A percentile compares a stretch with the other conserved stretches of the same genome.
phyloP scores from a whole-genome alignment of 1,140 invertebrate species.

The Centruroides sculpturatus region DNA sequence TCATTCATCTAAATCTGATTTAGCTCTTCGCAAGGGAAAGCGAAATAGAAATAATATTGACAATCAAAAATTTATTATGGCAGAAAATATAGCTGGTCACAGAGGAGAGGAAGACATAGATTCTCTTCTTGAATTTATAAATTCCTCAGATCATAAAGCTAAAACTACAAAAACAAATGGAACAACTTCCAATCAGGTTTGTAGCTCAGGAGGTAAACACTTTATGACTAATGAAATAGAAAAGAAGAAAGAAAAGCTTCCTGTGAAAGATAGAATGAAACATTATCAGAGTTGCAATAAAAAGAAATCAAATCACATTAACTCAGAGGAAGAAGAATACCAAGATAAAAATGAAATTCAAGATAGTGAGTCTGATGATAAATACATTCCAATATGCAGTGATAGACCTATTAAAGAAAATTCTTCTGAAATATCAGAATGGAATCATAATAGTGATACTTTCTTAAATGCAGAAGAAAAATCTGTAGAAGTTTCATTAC shows the following conservation, averaged over 20 bases:
- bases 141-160: slow-evolving; percentile 25
- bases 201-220: neutral
- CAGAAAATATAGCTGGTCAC: slow-evolving; percentile 47
- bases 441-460: too few species aligned
- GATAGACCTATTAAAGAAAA: too few species aligned
- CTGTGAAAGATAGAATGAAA: slow-evolving; percentile 46
- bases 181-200: slow-evolving; percentile 17
- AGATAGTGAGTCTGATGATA: too few species aligned
- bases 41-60: slow-evolving; percentile 40
- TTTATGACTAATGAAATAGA: neutral
- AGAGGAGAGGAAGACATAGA: slow-evolving; percentile 43
- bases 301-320: too few species aligned
- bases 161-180: slow-evolving; percentile 13
- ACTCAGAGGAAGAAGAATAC: too few species aligned
- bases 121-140: slow-evolving; percentile 39
- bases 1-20: slow-evolving; percentile 10
- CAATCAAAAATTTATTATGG: slow-evolving; percentile 38
- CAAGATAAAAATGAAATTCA: too few species aligned
- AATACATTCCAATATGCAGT: too few species aligned
- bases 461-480: too few species aligned
- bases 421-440: too few species aligned
- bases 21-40: slow-evolving; percentile 18
- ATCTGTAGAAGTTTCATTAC: too few species aligned
- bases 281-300: slow-evolving; percentile 38
- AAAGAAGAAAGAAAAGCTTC: slow-evolving; percentile 23